These are phyloP conservation scores for Oncorhynchus nerka DNA, from an alignment of 2,113 vertebrate genomes.

Conservation along the genomic window DNA sequence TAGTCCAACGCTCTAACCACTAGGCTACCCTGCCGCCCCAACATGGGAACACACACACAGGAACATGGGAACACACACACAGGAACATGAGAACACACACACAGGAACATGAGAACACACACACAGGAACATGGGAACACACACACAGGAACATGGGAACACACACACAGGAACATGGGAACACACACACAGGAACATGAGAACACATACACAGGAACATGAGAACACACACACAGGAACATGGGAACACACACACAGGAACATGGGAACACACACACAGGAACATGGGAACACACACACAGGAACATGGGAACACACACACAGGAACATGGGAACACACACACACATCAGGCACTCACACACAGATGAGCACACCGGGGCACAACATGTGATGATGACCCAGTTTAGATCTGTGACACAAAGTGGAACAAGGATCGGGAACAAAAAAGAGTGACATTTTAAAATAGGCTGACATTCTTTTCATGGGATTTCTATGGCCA, in stretches of 20 bases:
- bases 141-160: background rate
- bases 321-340: background rate
- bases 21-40: no score
- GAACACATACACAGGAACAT: no score
- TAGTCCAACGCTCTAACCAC: no score
- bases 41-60: no score
- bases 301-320: background rate
- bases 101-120: background rate
- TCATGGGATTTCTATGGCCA: slow-evolving; percentile 57
- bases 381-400: slow-evolving; percentile 73
- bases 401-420: slow-evolving; percentile 74
- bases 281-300: no score
- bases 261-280: background rate
- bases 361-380: slow-evolving; percentile 61
- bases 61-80: slow-evolving; percentile 18
- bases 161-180: slow-evolving; percentile 21
- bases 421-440: slow-evolving; percentile 73
- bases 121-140: background rate
- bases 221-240: background rate
- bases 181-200: no score
- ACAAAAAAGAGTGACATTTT: slow-evolving; percentile 74
- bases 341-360: slow-evolving; percentile 36
- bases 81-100: background rate
- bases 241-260: slow-evolving; percentile 19
- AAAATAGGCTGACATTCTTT: slow-evolving; percentile 75